Base-by-base conservation (phyloP, 1,140 invertebrate species). In the Ostrea denselamellosa region DNA sequence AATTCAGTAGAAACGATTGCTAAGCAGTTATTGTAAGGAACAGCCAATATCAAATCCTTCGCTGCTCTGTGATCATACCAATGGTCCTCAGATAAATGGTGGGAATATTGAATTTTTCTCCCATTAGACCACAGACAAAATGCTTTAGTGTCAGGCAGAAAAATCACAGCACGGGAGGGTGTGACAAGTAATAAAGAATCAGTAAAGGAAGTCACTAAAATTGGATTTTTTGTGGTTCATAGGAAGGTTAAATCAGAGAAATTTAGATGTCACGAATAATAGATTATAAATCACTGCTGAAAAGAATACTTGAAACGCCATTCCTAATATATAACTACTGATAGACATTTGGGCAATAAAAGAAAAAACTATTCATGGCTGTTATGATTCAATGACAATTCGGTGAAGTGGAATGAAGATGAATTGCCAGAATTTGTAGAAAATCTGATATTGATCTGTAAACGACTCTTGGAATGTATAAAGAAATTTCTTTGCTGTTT, bases 101-200 rank as follows among this genome's bases (percentile, higher is more conserved):
- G 19, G 56, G 34, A 44, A 44, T 44, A 62, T 62, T 62, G 56
- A n/a, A 19, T 62, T 19, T 62, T 62, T 62, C 14, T 62, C 56
- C 34, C 34, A 44, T 44, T 44, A 44, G 34, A 5, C 34, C 34
- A 19, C 7, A 19, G 56, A n/a, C n/a, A 17, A n/a, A 62, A 17
- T 62, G 56, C 17, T 62, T 62, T 62, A 62, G 17, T 62, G 56
- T 62, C 56, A 62, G 56, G 56, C 56, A 62, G 56, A 62, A 62
- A 62, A 62, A 62, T 62, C 56, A 62, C 56, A 62, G 56, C 56
- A 62, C 56, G 56, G 56, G 56, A 62, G 56, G 17, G 56, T 17
- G 56, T 62, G 56, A 62, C 56, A 62, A 62, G 56, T n/a, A 62
- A 62, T 62, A 62, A 62, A 62, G 17, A 62, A 19, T 2, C 56